phyloP scores from a whole-genome alignment of 2,113 vertebrate species.

The Pangasianodon hypophthalmus region DNA sequence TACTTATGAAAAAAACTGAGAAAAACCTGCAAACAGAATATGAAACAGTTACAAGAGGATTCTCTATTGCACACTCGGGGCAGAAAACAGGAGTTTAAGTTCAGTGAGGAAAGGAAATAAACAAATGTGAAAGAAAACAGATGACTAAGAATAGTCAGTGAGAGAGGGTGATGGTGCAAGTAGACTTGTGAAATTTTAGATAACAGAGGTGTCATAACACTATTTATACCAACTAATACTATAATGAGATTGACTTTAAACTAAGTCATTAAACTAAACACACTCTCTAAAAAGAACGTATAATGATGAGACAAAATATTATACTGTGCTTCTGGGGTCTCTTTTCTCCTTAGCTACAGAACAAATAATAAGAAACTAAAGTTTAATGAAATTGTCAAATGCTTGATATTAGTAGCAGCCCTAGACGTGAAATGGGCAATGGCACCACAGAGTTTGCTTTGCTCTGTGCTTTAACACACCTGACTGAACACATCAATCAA shows the following conservation, averaged over 20 bases:
- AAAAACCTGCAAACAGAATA: not conserved
- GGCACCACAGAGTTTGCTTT: not conserved
- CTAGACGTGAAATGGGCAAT: not conserved
- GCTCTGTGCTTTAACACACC: not conserved
- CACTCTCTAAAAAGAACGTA: not conserved
- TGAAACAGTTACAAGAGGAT: not conserved
- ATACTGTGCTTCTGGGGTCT: not conserved
- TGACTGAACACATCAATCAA: not conserved
- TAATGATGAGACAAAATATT: not conserved
- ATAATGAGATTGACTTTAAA: not conserved
- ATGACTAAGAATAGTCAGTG: not conserved
- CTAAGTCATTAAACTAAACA: not conserved
- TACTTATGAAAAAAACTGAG: not conserved
- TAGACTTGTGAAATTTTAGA: not conserved
- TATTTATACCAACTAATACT: not conserved
- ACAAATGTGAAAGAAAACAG: not conserved
- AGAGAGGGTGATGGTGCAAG: conserved; percentile 5
- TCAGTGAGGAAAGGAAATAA: not conserved
- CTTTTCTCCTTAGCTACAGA: not conserved
- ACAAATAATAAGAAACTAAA: not conserved
- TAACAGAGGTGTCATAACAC: conserved; percentile 7
- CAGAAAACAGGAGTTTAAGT: not conserved
- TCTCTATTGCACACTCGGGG: not conserved
- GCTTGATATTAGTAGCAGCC: not conserved
- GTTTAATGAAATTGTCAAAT: not conserved